Conservation (phyloP, 1,140 invertebrate genomes). For the Temnothorax longispinosus region DNA sequence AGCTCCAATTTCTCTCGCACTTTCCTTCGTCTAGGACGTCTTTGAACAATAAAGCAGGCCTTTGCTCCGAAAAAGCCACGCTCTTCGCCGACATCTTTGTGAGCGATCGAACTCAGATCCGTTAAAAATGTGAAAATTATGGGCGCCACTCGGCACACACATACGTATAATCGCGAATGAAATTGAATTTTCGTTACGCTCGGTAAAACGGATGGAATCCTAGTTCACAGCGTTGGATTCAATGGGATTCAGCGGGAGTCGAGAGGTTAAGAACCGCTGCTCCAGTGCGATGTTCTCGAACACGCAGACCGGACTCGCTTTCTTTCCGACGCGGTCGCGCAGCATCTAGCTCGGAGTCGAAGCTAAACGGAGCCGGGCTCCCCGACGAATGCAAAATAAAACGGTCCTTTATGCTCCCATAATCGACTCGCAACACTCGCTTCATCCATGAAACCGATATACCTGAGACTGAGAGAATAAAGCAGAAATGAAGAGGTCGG, state of each 20-base stretch:
- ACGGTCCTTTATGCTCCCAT: conserved; percentile 3
- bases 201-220: not conserved
- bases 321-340: conserved; percentile 20
- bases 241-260: not conserved
- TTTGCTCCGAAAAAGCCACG: not conserved
- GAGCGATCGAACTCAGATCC: not conserved
- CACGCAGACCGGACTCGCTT: conserved; percentile 17
- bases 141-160: too few relatives aligned
- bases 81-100: not conserved
- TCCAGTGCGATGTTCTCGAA: conserved; percentile 22
- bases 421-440: not conserved
- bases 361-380: not conserved
- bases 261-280: conserved; percentile 32
- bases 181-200: not conserved
- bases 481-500: not conserved
- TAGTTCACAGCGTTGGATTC: not conserved
- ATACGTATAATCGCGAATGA: not conserved
- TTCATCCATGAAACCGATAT: not conserved
- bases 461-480: not conserved
- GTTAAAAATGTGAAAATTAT: conserved; percentile 1
- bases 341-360: not conserved
- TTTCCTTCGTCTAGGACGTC: not conserved
- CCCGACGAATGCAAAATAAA: conserved; percentile 16
- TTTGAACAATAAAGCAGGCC: not conserved
- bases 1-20: not conserved